These are phyloP conservation scores for Aleiodes sp. DNA, from an alignment of 1,140 invertebrate species.

Conservation along the genomic window DNA sequence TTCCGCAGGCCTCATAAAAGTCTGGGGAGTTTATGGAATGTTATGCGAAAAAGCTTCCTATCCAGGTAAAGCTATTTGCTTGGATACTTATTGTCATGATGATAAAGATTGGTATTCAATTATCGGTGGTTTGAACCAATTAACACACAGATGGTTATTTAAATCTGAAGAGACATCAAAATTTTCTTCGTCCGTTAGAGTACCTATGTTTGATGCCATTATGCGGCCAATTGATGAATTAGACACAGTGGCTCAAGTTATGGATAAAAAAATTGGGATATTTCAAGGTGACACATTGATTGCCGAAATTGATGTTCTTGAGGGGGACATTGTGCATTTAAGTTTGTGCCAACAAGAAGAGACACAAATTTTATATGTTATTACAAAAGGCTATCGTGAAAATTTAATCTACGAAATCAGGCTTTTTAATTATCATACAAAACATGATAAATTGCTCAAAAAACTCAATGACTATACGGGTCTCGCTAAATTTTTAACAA, in stretches of 20 bases:
- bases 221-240: conserved; percentile 44
- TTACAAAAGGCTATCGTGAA: conserved; percentile 39
- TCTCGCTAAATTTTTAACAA: conserved; percentile 12
- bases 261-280: conserved; percentile 47
- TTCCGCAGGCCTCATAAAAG: conserved; percentile 52
- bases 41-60: conserved; percentile 50
- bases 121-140: conserved; percentile 50
- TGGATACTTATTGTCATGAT: conserved; percentile 56
- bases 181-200: conserved; percentile 45
- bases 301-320: conserved; percentile 39
- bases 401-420: conserved; percentile 18
- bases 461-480: background rate
- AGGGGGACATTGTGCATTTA: conserved; percentile 52
- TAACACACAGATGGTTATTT: conserved; percentile 56
- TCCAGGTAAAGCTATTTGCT: conserved; percentile 50
- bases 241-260: conserved; percentile 51
- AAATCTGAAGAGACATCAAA: conserved; percentile 43
- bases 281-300: conserved; percentile 40
- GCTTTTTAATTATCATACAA: conserved; percentile 31
- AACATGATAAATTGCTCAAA: background rate
- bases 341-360: conserved; percentile 44
- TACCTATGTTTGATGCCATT: conserved; percentile 53
- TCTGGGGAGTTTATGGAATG: conserved; percentile 44
- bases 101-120: conserved; percentile 57
- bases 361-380: conserved; percentile 52